Conservation (phyloP, 2,113 vertebrate genomes). For the Bubalus kerabau region DNA sequence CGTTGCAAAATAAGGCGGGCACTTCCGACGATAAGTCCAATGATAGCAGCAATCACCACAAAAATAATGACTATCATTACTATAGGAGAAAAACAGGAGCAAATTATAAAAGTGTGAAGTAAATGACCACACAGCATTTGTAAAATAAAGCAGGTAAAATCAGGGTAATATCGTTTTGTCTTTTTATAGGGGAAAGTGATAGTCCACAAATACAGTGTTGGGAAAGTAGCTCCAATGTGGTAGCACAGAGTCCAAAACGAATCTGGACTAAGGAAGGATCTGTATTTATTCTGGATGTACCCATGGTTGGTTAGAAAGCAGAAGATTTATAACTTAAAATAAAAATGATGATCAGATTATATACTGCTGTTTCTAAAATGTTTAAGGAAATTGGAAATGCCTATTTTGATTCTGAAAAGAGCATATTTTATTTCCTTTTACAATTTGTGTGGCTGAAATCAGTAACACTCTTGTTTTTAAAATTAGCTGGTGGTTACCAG, state of each 20-base stretch:
- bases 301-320: background rate
- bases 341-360: background rate
- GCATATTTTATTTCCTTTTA: background rate
- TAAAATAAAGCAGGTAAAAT: background rate
- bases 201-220: background rate
- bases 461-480: background rate
- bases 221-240: background rate
- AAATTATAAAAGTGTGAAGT: background rate
- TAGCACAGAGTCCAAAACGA: background rate
- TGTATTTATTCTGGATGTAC: background rate
- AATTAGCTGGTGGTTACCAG: background rate
- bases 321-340: background rate
- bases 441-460: background rate
- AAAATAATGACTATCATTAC: conserved; percentile 72
- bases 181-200: background rate
- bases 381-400: background rate
- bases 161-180: background rate
- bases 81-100: conserved; percentile 40
- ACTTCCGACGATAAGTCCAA: background rate
- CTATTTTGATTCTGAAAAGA: background rate
- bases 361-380: background rate
- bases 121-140: background rate
- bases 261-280: background rate
- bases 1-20: background rate
- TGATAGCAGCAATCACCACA: conserved; percentile 9